Evolutionary conservation across 2,797 vertebrate genomes (phyloP).

Genomic region (Pangasius larnaudii): DNA sequence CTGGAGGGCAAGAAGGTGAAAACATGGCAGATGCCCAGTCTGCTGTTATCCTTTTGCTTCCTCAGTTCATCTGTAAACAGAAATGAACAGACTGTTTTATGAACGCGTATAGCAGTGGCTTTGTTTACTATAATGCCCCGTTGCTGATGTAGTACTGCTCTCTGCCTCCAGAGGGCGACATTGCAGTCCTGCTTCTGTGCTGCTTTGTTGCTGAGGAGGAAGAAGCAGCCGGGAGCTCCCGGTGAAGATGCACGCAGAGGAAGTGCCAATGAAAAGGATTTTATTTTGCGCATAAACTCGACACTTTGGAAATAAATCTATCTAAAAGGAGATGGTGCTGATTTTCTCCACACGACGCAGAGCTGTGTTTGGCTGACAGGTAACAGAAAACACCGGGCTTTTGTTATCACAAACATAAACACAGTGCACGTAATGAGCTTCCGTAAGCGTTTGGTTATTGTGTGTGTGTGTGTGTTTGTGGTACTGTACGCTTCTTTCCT

Average conservation of each 20-base stretch:
- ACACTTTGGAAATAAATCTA: not conserved
- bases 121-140: not conserved
- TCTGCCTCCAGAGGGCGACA: slow-evolving; percentile 33
- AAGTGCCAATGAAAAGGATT: not conserved
- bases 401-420: slow-evolving; percentile 10
- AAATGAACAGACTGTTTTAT: not conserved
- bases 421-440: not conserved
- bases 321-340: not conserved
- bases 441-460: not conserved
- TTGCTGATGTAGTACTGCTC: not conserved
- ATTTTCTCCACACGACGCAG: not conserved
- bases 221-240: not conserved
- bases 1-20: not conserved
- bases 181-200: not conserved
- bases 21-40: not conserved
- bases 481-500: not conserved
- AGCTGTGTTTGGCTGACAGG: not conserved
- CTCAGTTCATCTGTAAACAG: not conserved
- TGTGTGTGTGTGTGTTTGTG: not conserved
- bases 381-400: slow-evolving; percentile 18
- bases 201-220: slow-evolving; percentile 41
- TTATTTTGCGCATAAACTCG: not conserved
- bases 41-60: not conserved
- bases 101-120: no score
- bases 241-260: slow-evolving; percentile 33